Evolutionary conservation across 2,888 invertebrate species (phyloP).

Genomic region (Eugnorisma glareosa): DNA sequence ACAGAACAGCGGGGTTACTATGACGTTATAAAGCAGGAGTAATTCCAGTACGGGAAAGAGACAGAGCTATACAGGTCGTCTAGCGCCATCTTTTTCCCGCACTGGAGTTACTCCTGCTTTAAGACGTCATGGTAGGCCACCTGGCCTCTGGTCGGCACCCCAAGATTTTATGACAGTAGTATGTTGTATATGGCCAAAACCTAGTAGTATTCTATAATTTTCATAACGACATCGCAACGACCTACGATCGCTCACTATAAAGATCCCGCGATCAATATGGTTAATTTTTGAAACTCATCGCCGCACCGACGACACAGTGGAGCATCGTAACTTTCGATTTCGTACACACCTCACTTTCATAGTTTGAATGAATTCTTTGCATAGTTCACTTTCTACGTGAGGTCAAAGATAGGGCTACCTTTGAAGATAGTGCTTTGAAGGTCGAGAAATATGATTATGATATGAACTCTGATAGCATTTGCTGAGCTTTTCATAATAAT

Average conservation of each 20-base stretch:
- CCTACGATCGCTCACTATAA: constrained; percentile 71
- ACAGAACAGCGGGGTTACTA: too few species aligned
- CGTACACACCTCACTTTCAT: constrained; percentile 80
- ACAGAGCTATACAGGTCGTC: too few species aligned
- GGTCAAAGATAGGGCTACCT: constrained; percentile 48
- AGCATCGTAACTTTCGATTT: constrained; percentile 83
- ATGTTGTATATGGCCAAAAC: too few species aligned
- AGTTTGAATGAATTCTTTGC: constrained; percentile 68
- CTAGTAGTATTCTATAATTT: neutral
- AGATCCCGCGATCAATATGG: constrained; percentile 74
- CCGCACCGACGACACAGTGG: constrained; percentile 73
- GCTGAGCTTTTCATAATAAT: neutral
- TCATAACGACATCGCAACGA: constrained; percentile 2
- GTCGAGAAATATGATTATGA: neutral
- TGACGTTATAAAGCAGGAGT: too few species aligned
- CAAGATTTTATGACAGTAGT: too few species aligned
- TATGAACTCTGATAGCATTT: neutral
- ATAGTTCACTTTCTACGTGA: constrained; percentile 63
- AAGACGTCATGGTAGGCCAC: too few species aligned
- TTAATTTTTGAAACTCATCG: constrained; percentile 82
- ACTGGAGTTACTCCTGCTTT: too few species aligned
- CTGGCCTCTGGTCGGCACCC: too few species aligned
- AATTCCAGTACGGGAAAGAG: too few species aligned
- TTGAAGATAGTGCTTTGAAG: constrained; percentile 25
- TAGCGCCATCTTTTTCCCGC: too few species aligned